phyloP scores from a whole-genome alignment of 2,113 vertebrate species.

The Dolichotis patagonum region DNA sequence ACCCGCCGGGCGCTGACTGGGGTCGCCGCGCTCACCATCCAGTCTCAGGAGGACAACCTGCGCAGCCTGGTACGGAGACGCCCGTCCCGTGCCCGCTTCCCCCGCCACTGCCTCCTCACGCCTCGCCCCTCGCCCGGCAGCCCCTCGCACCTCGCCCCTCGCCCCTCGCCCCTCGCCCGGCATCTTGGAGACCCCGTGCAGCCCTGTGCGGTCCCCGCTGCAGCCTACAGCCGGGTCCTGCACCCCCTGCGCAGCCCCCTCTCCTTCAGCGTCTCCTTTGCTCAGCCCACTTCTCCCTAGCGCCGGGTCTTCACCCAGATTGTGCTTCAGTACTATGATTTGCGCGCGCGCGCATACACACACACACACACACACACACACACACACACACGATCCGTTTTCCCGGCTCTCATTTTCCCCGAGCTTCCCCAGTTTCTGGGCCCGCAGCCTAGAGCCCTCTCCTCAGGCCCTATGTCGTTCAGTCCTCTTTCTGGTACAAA shows the following conservation, averaged over 20 bases:
- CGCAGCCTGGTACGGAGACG: slow-evolving; percentile 89
- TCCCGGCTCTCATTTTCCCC: background rate
- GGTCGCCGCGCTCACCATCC: slow-evolving; percentile 89
- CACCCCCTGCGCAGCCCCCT: background rate
- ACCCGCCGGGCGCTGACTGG: slow-evolving; percentile 86
- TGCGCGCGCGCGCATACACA: background rate
- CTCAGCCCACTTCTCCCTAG: background rate
- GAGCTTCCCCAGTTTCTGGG: background rate
- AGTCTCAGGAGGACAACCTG: slow-evolving; percentile 90
- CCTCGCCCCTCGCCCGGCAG: too few relatives aligned
- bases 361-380: background rate
- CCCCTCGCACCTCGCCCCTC: too few relatives aligned
- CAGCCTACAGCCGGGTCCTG: too few relatives aligned
- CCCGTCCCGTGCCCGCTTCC: background rate
- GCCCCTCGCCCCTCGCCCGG: too few relatives aligned
- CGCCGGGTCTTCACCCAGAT: background rate
- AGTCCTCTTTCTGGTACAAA: background rate
- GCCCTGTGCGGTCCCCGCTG: too few relatives aligned
- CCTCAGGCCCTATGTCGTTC: background rate
- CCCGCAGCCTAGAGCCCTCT: background rate
- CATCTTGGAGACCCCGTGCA: background rate
- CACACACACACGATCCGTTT: background rate
- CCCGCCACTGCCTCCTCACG: background rate
- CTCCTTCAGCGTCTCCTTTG: background rate
- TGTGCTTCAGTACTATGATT: background rate